Base-by-base conservation (phyloP, 2,113 vertebrate species). In the Ammodramus savannarum region DNA sequence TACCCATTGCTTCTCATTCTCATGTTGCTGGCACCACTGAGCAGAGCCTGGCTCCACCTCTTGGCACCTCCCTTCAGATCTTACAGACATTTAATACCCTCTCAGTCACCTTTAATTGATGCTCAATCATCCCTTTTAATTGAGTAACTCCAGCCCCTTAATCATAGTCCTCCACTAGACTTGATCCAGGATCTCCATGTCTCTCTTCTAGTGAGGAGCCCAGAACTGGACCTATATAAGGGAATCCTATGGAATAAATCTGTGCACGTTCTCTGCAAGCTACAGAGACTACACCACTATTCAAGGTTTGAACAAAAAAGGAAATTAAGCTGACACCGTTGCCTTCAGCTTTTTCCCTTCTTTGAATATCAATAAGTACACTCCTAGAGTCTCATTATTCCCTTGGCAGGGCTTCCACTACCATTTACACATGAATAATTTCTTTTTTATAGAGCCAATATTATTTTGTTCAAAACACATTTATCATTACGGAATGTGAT, bases 361-460 rank as follows among this genome's bases (percentile, higher is more conserved):
- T 92, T 95, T 93, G 89, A 94, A 96, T 95, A 94, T 18, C 71
- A 95, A 92, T 87, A 69, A 91, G 29, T 66, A 79, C 13, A 54
- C 16, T 87, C 66, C 54, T 38, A 44, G 69, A 91, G 46, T 76
- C 41, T 89, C 85, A 95, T 95, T 96, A 95, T 87, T 91, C 81
- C 74, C 81, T 91, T 95, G 94, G 66, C 87, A 95, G 85, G 67
- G 29, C 41, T 93, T 95, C 71, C 58, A 72, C 87, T 94, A 92
- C 80, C 66, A 89, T 89, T 96, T 91, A 89, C 81, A 85, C 84
- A 82, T 85, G 77, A 95, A 86, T 93, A 96, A 96, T 96, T 96
- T 95, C 77, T 93, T 95, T 89, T 95, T 95, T 95, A 94, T 92
- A 58, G 89, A 85, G 54, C 54, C 52, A 91, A 82, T 92, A 94